Percentiles rank a stretch among this genome's conserved stretches.
These are phyloP conservation scores for Threskiornis aethiopicus DNA, from an alignment of 2,797 vertebrate species.

Conservation along the genomic window DNA sequence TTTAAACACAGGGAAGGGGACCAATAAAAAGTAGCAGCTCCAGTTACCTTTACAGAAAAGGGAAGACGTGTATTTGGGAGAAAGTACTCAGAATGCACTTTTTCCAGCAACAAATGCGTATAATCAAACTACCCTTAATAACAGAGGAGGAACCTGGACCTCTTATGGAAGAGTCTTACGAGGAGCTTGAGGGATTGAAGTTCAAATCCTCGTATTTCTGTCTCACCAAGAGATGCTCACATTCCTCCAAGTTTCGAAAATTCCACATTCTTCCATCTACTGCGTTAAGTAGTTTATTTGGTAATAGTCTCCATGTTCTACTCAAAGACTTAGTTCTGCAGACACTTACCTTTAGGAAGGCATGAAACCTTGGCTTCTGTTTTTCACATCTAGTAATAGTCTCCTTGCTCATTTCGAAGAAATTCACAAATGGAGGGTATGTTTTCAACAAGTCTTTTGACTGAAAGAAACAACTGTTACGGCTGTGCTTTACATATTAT, in stretches of 20 bases:
- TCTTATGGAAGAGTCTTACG: not conserved
- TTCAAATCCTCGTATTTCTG: not conserved
- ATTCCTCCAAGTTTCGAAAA: not conserved
- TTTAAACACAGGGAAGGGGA: not conserved
- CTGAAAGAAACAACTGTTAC: conserved; percentile 73
- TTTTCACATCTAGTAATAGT: conserved; percentile 94
- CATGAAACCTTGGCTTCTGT: conserved; percentile 96
- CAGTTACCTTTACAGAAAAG: not conserved
- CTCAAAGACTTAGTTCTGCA: not conserved
- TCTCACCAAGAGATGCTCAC: not conserved
- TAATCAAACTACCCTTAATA: not conserved
- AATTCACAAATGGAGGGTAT: conserved; percentile 98
- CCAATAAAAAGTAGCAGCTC: not conserved
- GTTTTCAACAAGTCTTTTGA: conserved; percentile 94
- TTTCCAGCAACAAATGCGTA: not conserved
- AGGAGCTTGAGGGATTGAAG: not conserved
- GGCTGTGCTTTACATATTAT: not conserved
- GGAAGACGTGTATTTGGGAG: not conserved
- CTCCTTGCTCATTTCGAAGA: conserved; percentile 99
- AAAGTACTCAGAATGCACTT: not conserved
- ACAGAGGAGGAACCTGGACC: not conserved
- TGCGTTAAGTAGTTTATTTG: not conserved
- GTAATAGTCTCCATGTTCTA: not conserved
- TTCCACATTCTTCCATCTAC: not conserved
- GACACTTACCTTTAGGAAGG: conserved; percentile 90